phyloP scores from a whole-genome alignment of 2,797 vertebrate species.

The Fringilla coelebs region DNA sequence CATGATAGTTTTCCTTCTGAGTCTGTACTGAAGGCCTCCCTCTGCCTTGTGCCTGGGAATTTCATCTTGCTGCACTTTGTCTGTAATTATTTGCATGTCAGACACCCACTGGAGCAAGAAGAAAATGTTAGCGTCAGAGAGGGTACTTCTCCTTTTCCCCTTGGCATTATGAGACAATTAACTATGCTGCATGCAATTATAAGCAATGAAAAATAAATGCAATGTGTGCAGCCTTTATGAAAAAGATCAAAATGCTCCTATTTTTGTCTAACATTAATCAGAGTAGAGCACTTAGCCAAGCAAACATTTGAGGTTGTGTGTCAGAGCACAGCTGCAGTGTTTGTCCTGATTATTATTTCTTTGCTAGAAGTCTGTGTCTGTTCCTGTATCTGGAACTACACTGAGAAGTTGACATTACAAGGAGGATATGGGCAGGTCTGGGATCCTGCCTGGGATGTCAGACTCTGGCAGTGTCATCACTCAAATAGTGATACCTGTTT shows the following conservation, averaged over 20 bases:
- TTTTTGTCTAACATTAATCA: not conserved
- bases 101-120: not conserved
- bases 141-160: not conserved
- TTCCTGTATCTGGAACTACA: not conserved
- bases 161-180: constrained; percentile 34
- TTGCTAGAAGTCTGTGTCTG: not conserved
- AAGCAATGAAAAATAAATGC: constrained; percentile 18
- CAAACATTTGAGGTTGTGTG: not conserved
- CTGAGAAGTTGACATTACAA: not conserved
- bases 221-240: not conserved
- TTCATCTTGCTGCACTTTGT: not conserved
- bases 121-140: not conserved
- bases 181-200: not conserved
- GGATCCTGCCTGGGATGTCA: not conserved
- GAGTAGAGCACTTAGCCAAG: not conserved
- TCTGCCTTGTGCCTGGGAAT: not conserved
- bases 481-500: not conserved
- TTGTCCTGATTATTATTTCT: not conserved
- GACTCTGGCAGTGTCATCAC: not conserved
- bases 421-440: not conserved
- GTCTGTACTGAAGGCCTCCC: not conserved
- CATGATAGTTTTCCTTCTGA: not conserved
- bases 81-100: constrained; percentile 33
- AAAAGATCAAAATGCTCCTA: not conserved
- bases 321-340: not conserved